Percentiles rank a stretch among this genome's conserved stretches.
Evolutionary conservation across 1,140 invertebrate species (phyloP).

Genomic region (Panagrolaimus sp.): DNA sequence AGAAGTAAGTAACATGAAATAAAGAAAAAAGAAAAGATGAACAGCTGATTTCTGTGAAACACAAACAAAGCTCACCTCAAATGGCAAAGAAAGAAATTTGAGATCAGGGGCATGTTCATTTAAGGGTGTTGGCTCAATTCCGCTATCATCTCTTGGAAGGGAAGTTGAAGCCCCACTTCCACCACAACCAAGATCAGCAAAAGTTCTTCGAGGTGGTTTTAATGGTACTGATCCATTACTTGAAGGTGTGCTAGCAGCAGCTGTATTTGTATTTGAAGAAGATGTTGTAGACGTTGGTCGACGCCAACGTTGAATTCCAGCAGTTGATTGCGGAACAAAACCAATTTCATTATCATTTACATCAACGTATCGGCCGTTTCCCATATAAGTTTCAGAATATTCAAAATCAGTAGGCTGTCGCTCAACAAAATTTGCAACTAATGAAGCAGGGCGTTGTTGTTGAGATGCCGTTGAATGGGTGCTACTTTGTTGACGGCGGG

Average conservation of each 20-base stretch:
- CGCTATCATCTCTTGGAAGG: neutral
- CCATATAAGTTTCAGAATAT: constrained; percentile 41
- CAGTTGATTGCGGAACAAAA: constrained; percentile 42
- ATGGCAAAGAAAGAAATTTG: constrained; percentile 49
- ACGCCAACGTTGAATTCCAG: constrained; percentile 34
- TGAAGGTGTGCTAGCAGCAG: neutral
- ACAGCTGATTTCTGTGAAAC: neutral
- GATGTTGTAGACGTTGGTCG: neutral
- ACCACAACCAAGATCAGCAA: constrained; percentile 29
- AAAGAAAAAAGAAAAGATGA: neutral
- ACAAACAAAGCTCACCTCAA: constrained; percentile 43
- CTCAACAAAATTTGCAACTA: constrained; percentile 55
- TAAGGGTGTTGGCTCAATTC: constrained; percentile 26
- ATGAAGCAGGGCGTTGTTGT: constrained; percentile 33
- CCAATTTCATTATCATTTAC: constrained; percentile 57
- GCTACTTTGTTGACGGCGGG: constrained; percentile 14
- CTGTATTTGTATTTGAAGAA: neutral
- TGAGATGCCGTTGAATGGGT: constrained; percentile 20
- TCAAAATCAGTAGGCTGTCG: constrained; percentile 42
- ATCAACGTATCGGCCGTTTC: constrained; percentile 51
- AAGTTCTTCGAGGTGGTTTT: constrained; percentile 25
- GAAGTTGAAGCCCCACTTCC: constrained; percentile 13
- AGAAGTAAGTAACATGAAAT: neutral
- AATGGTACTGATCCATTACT: constrained; percentile 1
- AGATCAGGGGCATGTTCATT: constrained; percentile 45